Base-by-base conservation (phyloP, 2,888 invertebrate genomes). In the Chloromyia formosa region DNA sequence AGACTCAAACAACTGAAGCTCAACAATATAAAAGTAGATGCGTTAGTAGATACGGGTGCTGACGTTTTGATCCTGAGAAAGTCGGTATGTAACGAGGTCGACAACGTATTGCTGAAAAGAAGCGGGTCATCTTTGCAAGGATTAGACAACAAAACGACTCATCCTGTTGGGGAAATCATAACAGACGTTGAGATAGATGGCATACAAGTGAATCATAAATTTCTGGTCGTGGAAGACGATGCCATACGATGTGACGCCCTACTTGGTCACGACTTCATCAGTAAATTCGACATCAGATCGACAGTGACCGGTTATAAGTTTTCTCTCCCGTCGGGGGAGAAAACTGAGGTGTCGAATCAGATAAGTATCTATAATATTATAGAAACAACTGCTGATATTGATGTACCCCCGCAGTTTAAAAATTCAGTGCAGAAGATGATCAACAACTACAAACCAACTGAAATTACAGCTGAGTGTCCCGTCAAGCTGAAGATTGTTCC, bases 241-340 rank as follows among this genome's bases (percentile, higher is more conserved):
- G 74, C 53, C 53, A 68, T 75, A 64, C 56, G 27, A 16, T 75
- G 73, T 60, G 68, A 74, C 45, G 73, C 73, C 42, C 68, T 75
- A 53, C 53, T 75, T 16, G 75, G 75, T 20, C 54, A 75, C 7
- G 27, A 35, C 7, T 35, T 35, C 27, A 35, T 35, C 27, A 35
- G 27, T 7, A 35, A 35, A 35, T 35, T 35, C 7, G 27, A 35
- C 2, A 35, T 35, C 27, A 35, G 27, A 35, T 35, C 27, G 7
- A 35, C 27, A 7, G 3, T 7, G 7, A 35, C 3, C 27, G 27
- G 27, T 7, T 35, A 35, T 7, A 35, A 35, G 27, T 35, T 35
- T 35, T 35, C 27, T 35, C 27, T 7, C 7, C 27, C 27, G 27
- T 7, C 27, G 27, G 27, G 27, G 27, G 27, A 35, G 27, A 35